A percentile compares a stretch with the other conserved stretches of the same genome.
These are phyloP conservation scores for Danio jaintianensis DNA, from an alignment of 2,797 vertebrate species.

Conservation along the genomic window DNA sequence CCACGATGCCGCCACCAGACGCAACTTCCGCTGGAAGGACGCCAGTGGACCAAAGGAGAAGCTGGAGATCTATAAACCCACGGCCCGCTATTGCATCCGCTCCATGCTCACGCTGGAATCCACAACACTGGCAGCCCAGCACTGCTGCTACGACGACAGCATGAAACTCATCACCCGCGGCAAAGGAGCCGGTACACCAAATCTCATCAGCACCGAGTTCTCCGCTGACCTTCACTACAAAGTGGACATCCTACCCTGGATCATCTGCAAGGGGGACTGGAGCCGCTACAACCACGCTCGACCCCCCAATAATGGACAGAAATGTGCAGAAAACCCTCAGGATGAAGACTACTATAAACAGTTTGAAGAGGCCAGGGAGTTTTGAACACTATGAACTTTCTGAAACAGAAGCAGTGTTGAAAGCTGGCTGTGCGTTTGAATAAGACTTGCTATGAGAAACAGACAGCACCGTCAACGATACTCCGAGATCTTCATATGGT, in stretches of 20 bases:
- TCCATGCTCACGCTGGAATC: slow-evolving; percentile 90
- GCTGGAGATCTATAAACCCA: slow-evolving; percentile 94
- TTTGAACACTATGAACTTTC: slow-evolving; percentile 69
- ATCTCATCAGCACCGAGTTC: slow-evolving; percentile 94
- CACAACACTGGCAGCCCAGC: slow-evolving; percentile 90
- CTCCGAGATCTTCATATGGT: slow-evolving; percentile 10
- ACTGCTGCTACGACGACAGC: slow-evolving; percentile 90
- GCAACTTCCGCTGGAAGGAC: slow-evolving; percentile 88
- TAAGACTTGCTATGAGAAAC: slow-evolving; percentile 25
- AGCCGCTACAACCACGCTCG: slow-evolving; percentile 89
- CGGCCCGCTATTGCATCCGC: slow-evolving; percentile 89
- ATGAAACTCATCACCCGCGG: slow-evolving; percentile 91
- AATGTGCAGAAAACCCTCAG: slow-evolving; percentile 84
- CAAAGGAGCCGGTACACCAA: slow-evolving; percentile 88
- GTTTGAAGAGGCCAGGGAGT: slow-evolving; percentile 92
- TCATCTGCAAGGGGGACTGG: slow-evolving; percentile 97
- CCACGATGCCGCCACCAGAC: slow-evolving; percentile 75
- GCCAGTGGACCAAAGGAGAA: slow-evolving; percentile 91
- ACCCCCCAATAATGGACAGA: slow-evolving; percentile 90
- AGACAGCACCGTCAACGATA: neutral
- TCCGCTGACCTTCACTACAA: slow-evolving; percentile 95
- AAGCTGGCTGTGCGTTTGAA: slow-evolving; percentile 29
- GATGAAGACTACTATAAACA: slow-evolving; percentile 91
- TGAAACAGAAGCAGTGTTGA: slow-evolving; percentile 22
- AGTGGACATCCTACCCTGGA: slow-evolving; percentile 95